Percentiles rank a stretch among this genome's conserved stretches.
Conservation (phyloP, 1,140 invertebrate species). For the Bradysia coprophila region DNA sequence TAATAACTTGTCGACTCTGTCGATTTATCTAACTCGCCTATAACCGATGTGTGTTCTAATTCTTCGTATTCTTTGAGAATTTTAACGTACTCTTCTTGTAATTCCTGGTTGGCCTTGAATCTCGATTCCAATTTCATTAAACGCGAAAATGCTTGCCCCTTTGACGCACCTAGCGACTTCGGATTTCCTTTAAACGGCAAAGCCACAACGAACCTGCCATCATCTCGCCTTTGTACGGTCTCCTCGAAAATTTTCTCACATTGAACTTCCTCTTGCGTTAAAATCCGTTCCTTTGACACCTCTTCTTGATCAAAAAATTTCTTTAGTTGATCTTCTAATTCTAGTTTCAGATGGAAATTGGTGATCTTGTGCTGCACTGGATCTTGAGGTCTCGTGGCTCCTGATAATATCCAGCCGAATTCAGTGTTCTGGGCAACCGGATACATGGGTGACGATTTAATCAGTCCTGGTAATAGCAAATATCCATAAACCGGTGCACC, state of each 20-base stretch:
- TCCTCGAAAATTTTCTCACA: conserved; percentile 10
- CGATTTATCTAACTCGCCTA: no score
- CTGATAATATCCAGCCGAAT: not conserved
- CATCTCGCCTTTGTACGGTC: conserved; percentile 5
- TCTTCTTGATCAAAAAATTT: no score
- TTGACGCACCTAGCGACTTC: not conserved
- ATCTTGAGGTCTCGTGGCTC: not conserved
- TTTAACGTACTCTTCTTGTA: conserved; percentile 6
- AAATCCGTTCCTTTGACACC: no score
- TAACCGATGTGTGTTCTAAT: conserved; percentile 15
- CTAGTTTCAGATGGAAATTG: no score
- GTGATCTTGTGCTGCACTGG: not conserved
- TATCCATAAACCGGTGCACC: no score
- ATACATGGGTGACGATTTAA: not conserved
- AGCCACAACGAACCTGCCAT: conserved; percentile 8
- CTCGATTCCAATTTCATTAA: not conserved
- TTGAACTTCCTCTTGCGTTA: conserved; percentile 5
- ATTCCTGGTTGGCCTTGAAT: not conserved
- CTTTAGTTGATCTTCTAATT: no score
- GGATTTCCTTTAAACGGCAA: conserved; percentile 1
- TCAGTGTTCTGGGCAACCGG: not conserved
- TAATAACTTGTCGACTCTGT: no score
- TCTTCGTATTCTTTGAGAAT: conserved; percentile 16
- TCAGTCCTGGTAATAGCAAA: no score
- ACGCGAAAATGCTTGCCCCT: not conserved